These are phyloP conservation scores for Lipophrys pholis DNA, from an alignment of 2,113 vertebrate species.

Conservation along the genomic window DNA sequence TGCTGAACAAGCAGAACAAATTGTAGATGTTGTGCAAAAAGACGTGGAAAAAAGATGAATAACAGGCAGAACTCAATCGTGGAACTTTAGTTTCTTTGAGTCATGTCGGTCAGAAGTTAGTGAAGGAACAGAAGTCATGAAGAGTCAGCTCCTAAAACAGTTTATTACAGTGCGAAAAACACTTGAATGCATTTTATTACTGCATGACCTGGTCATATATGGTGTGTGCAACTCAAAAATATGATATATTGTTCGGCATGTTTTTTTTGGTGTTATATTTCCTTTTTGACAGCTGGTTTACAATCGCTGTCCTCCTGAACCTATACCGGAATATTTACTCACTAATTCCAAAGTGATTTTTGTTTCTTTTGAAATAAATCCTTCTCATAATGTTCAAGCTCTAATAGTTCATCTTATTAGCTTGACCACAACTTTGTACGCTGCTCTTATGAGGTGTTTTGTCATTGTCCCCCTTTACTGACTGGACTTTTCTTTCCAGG, in stretches of 20 bases:
- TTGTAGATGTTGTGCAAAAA: conserved; percentile 6
- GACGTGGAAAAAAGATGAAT: background rate
- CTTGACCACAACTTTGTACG: background rate
- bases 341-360: no score
- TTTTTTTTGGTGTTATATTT: no score
- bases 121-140: background rate
- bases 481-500: conserved; percentile 1
- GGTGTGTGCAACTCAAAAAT: no score
- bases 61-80: background rate
- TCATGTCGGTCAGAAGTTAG: conserved; percentile 13
- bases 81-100: background rate
- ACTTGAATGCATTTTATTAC: no score
- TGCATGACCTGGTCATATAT: no score
- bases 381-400: background rate
- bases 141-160: no score
- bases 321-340: no score
- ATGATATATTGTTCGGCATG: no score
- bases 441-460: background rate
- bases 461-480: background rate
- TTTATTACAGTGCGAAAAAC: no score
- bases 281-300: no score
- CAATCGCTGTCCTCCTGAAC: no score
- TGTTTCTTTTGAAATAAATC: no score
- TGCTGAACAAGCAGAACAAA: conserved; percentile 24
- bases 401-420: background rate